Evolutionary conservation across 2,113 vertebrate species (phyloP), one percentile per base, ranked within the genome.

Genomic region (Scomber colias): DNA sequence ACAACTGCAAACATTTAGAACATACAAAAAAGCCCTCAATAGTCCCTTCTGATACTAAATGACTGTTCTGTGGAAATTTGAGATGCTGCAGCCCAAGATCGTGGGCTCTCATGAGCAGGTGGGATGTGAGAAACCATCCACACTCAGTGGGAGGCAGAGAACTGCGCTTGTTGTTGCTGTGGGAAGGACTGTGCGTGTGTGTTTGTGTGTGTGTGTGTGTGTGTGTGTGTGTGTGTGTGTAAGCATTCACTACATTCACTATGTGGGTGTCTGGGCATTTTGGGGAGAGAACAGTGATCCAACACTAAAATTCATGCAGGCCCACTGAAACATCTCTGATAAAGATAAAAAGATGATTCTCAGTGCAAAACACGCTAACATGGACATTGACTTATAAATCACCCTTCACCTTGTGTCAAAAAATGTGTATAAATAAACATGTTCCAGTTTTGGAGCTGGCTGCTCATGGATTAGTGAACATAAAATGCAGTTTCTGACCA

Each of bases 121-220:
- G 94, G 92, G 93, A 94, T 93, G 92, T 95, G 94, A 92, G 93
- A 95, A 94, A 94, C 70, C 87, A 78, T 91, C 93, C 90, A 91
- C 93, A 87, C 90, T 93, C 92, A 92, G 94, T 93, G 89, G 94
- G 93, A 93, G 92, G 92, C 89, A 87, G 84, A 93, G 89, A 93
- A 91, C 79, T 88, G 86, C 50, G 89, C 89, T 90, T 90, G 88
- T 88, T 90, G 84, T 91, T 89, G 88, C 90, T 83, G 92, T 93
- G 90, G 92, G 91, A 89, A 92, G 92, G 77, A 88, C 75, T 80
- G 67, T 86, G 48, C 65, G 78, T 81, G 63, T 69, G 71, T 81
- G 81, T 86, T 82, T 71, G 56, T 69, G 69, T 87, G 75, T 86
- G 75, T 80, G 80, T 85, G 84, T 77, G 76, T 61, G 62, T 82